phyloP scores from a whole-genome alignment of 2,888 invertebrate species.

The Chromoteleia sp. region DNA sequence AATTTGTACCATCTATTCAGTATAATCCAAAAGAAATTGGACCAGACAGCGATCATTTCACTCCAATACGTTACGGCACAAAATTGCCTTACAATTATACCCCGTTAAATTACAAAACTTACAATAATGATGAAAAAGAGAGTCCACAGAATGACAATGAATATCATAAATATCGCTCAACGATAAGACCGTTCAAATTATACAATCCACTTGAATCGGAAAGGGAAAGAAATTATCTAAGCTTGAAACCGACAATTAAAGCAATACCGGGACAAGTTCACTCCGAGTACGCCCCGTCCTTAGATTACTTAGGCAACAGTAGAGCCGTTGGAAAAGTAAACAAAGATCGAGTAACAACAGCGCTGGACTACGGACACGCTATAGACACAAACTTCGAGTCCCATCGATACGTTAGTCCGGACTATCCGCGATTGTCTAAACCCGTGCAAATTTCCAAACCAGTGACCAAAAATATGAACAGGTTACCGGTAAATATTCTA shows the following conservation, averaged over 20 bases:
- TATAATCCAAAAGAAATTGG: slow-evolving; percentile 79
- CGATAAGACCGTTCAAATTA: slow-evolving; percentile 74
- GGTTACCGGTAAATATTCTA: slow-evolving; percentile 83
- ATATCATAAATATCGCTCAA: slow-evolving; percentile 71
- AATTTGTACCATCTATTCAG: slow-evolving; percentile 82
- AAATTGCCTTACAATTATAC: slow-evolving; percentile 76
- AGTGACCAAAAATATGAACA: slow-evolving; percentile 72
- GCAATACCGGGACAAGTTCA: slow-evolving; percentile 51
- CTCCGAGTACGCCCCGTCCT: slow-evolving; percentile 70
- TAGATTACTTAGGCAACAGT: slow-evolving; percentile 72
- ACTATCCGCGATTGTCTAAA: slow-evolving; percentile 30
- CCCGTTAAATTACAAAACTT: slow-evolving; percentile 46
- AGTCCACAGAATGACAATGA: slow-evolving; percentile 6
- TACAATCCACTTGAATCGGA: slow-evolving; percentile 61
- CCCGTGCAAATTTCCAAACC: slow-evolving; percentile 46
- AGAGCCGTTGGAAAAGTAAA: slow-evolving; percentile 60
- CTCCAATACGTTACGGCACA: slow-evolving; percentile 77
- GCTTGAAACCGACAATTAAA: slow-evolving; percentile 70
- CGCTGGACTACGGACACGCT: slow-evolving; percentile 31
- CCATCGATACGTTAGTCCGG: slow-evolving; percentile 74
- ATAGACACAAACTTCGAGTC: slow-evolving; percentile 73
- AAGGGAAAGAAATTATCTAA: slow-evolving; percentile 72
- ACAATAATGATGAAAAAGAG: slow-evolving; percentile 64
- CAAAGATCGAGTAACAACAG: slow-evolving; percentile 5
- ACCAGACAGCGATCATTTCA: slow-evolving; percentile 77